These are phyloP conservation scores for Paramormyrops kingsleyae DNA, from an alignment of 2,113 vertebrate genomes.

Conservation along the genomic window DNA sequence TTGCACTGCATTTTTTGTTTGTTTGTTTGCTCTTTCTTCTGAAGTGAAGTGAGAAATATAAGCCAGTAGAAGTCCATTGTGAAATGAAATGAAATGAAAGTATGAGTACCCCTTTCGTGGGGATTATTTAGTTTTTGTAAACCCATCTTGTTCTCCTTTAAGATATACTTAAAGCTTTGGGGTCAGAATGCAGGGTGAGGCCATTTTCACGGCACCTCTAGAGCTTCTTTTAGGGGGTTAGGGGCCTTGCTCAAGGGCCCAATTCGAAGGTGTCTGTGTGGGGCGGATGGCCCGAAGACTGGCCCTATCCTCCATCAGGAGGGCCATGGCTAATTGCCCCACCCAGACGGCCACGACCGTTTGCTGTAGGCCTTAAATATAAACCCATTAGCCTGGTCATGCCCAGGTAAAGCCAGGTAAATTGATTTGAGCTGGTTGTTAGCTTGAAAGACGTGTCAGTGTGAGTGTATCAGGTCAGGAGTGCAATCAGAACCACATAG, in stretches of 20 bases:
- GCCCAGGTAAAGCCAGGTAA: not conserved
- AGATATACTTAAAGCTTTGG: not conserved
- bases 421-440: not conserved
- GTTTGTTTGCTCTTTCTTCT: not conserved
- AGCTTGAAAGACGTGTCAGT: not conserved
- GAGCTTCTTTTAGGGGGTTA: not conserved
- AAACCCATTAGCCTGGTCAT: not conserved
- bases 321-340: not conserved
- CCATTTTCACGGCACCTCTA: not conserved
- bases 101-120: not conserved
- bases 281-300: not conserved
- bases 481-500: not conserved
- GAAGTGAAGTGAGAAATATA: not conserved
- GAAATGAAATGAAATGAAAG: not conserved
- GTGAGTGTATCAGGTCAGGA: not conserved
- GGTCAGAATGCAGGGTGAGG: not conserved
- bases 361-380: not conserved
- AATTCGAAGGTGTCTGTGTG: not conserved
- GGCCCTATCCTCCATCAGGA: not conserved
- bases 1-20: conserved; percentile 10
- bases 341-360: not conserved
- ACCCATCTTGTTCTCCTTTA: not conserved
- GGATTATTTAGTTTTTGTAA: not conserved
- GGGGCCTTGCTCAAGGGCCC: not conserved
- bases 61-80: not conserved